These are phyloP conservation scores for Horisme vitalbata DNA, from an alignment of 2,888 invertebrate species.

Conservation along the genomic window DNA sequence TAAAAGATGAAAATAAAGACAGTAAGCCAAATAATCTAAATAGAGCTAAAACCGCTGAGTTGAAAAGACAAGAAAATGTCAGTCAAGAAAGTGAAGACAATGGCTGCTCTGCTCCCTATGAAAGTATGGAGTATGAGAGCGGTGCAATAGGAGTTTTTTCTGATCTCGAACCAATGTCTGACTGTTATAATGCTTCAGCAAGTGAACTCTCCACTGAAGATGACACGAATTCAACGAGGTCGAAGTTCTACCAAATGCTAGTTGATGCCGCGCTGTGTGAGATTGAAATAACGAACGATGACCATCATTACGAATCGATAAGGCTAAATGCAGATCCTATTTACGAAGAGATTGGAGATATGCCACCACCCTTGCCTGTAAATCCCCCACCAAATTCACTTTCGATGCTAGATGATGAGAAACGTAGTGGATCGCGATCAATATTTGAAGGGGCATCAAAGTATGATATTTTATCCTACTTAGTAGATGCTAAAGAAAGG, in stretches of 20 bases:
- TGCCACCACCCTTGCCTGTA: conserved; percentile 90
- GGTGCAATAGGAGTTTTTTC: conserved; percentile 78
- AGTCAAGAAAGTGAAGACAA: conserved; percentile 73
- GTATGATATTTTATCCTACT: conserved; percentile 93
- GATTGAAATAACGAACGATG: conserved; percentile 84
- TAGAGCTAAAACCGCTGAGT: conserved; percentile 44
- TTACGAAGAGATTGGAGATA: conserved; percentile 89
- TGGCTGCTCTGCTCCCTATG: conserved; percentile 88
- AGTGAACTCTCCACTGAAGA: conserved; percentile 86
- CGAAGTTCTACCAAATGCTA: conserved; percentile 88
- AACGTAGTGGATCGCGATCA: conserved; percentile 86
- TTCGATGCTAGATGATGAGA: conserved; percentile 86
- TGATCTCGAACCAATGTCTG: conserved; percentile 84
- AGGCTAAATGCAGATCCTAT: conserved; percentile 87
- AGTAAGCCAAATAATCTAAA: conserved; percentile 48
- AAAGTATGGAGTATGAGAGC: conserved; percentile 88
- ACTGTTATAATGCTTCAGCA: conserved; percentile 88
- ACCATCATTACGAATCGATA: conserved; percentile 89
- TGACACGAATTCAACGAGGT: conserved; percentile 84
- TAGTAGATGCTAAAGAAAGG: conserved; percentile 93
- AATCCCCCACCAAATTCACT: conserved; percentile 89
- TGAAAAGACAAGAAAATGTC: conserved; percentile 49
- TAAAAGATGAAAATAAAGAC: conserved; percentile 34
- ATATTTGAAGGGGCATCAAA: conserved; percentile 93
- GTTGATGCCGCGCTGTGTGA: conserved; percentile 88